Evolutionary conservation across 2,888 invertebrate genomes (phyloP).

Genomic region (Brachylomia viminalis): DNA sequence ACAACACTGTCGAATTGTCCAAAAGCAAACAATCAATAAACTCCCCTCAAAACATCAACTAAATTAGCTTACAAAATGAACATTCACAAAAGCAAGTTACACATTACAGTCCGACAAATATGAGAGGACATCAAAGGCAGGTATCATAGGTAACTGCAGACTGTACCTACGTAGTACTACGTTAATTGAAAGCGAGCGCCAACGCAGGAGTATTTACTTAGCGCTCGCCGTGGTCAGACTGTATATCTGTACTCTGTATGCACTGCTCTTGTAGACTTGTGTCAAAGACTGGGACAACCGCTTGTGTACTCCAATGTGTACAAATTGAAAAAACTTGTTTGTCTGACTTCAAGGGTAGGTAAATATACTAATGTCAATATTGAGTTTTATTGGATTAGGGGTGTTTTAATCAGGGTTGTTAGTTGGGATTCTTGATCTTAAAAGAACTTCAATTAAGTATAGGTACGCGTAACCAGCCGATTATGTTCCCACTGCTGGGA

Average conservation of each 20-base stretch:
- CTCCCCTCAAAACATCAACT: constrained; percentile 45
- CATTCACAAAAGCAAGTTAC: constrained; percentile 75
- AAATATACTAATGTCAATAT: constrained; percentile 36
- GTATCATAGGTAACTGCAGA: constrained; percentile 84
- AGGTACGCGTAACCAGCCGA: too few species aligned
- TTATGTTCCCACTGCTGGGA: too few species aligned
- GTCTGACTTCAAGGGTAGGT: constrained; percentile 43
- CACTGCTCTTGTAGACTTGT: constrained; percentile 82
- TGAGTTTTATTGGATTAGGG: constrained; percentile 21
- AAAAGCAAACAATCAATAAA: constrained; percentile 30
- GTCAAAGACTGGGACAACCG: constrained; percentile 77
- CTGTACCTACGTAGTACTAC: constrained; percentile 70
- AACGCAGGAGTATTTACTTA: constrained; percentile 80
- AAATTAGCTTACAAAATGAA: constrained; percentile 61
- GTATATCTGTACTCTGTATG: constrained; percentile 68
- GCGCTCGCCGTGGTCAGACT: constrained; percentile 81
- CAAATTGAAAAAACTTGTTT: constrained; percentile 54
- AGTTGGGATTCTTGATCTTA: not conserved
- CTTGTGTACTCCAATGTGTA: constrained; percentile 49
- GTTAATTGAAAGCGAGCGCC: constrained; percentile 86
- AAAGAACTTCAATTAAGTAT: too few species aligned
- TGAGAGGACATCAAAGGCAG: constrained; percentile 84
- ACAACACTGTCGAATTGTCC: not conserved
- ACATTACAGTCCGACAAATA: constrained; percentile 75
- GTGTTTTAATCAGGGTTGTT: constrained; percentile 18